Evolutionary conservation across 2,888 invertebrate genomes (phyloP).

Genomic region (Busseola fusca): DNA sequence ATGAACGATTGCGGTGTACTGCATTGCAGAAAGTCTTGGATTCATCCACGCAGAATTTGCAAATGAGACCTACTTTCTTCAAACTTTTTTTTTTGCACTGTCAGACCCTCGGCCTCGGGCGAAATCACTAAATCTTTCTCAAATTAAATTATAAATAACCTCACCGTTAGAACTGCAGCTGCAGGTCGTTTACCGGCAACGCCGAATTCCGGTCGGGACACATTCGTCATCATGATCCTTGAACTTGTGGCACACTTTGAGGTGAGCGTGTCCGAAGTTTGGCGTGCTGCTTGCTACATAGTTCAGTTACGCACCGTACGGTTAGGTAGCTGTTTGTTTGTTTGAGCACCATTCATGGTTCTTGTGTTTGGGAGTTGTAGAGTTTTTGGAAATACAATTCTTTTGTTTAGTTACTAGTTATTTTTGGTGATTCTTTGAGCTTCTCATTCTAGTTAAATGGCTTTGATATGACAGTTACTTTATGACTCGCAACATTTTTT

Average conservation of each 20-base stretch:
- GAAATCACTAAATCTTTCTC: slow-evolving; percentile 1
- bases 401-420: slow-evolving; percentile 9
- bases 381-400: neutral
- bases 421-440: neutral
- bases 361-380: slow-evolving; percentile 1
- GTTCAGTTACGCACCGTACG: slow-evolving; percentile 38
- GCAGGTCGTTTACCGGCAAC: slow-evolving; percentile 59
- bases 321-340: slow-evolving; percentile 20
- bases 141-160: slow-evolving; percentile 28
- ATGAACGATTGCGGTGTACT: neutral
- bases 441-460: slow-evolving; percentile 3
- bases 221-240: slow-evolving; percentile 69
- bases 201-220: slow-evolving; percentile 61
- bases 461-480: neutral
- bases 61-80: neutral
- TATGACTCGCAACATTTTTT: neutral
- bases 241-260: slow-evolving; percentile 72
- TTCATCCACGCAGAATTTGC: neutral
- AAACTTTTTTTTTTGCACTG: no score
- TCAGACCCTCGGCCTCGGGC: neutral
- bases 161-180: slow-evolving; percentile 39
- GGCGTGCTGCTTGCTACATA: slow-evolving; percentile 31
- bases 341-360: slow-evolving; percentile 40
- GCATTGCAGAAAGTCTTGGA: neutral
- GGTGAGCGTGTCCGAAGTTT: slow-evolving; percentile 58